phyloP scores from a whole-genome alignment of 2,888 invertebrate species.

The Tolmerus cingulatus region DNA sequence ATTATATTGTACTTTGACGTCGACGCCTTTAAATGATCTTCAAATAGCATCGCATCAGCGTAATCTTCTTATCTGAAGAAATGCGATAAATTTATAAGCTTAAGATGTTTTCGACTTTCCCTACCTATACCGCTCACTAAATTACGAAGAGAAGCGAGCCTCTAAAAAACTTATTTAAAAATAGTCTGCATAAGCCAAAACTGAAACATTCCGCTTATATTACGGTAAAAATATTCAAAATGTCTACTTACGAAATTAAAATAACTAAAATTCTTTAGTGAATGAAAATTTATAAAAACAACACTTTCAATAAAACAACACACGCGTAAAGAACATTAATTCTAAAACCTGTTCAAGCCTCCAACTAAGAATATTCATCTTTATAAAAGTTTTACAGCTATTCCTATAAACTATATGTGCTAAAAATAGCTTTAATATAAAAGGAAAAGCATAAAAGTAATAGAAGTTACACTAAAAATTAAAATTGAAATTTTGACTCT shows the following conservation, averaged over 20 bases:
- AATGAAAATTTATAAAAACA: neutral
- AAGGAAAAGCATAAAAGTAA: neutral
- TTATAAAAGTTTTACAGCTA: neutral
- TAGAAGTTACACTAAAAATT: neutral
- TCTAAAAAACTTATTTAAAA: neutral
- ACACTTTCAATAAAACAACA: neutral
- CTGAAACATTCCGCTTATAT: neutral
- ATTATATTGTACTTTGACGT: neutral
- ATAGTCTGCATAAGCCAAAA: neutral
- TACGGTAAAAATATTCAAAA: neutral
- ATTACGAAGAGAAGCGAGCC: neutral
- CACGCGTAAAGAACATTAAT: neutral
- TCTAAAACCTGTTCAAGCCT: neutral
- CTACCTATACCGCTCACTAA: neutral
- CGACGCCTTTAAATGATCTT: neutral
- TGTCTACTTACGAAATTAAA: neutral
- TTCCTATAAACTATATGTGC: neutral
- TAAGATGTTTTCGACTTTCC: neutral
- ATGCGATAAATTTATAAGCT: neutral
- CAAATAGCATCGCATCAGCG: neutral
- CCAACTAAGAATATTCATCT: neutral
- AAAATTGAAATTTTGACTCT: no score
- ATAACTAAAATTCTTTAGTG: neutral
- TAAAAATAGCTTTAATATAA: neutral
- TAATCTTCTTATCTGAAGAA: neutral